These are phyloP conservation scores for Sericinus montela DNA, from an alignment of 2,888 invertebrate genomes.

Conservation along the genomic window DNA sequence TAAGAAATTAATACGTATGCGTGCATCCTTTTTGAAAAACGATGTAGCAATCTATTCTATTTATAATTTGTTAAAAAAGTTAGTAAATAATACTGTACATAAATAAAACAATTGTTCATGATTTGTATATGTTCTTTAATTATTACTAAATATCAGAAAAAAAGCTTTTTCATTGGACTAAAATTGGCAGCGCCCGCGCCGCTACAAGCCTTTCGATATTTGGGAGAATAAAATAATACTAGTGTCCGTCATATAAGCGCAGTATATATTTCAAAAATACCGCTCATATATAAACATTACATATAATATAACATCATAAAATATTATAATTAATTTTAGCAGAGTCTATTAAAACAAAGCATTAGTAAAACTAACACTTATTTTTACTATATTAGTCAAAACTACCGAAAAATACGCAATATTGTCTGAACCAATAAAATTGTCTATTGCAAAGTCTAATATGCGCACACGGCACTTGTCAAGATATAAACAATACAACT, in stretches of 20 bases:
- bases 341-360: constrained; percentile 25
- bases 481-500: not conserved
- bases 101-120: constrained; percentile 49
- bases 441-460: not conserved
- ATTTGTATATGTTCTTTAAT: constrained; percentile 68
- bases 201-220: constrained; percentile 37
- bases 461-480: not conserved
- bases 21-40: too few species aligned
- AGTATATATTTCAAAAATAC: constrained; percentile 8
- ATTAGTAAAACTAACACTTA: constrained; percentile 46
- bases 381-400: constrained; percentile 25
- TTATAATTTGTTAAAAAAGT: not conserved
- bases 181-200: constrained; percentile 63
- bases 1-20: too few species aligned
- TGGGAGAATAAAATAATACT: constrained; percentile 1
- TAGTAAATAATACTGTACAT: too few species aligned
- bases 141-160: constrained; percentile 78
- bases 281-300: constrained; percentile 9
- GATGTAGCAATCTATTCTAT: too few species aligned
- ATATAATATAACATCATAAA: constrained; percentile 14
- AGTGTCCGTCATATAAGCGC: constrained; percentile 8
- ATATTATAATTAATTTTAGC: constrained; percentile 10
- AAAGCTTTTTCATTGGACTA: constrained; percentile 82
- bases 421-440: too few species aligned
- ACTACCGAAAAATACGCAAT: constrained; percentile 10